A percentile compares a stretch with the other conserved stretches of the same genome.
Evolutionary conservation across 1,140 invertebrate genomes (phyloP).

Genomic region (Drosophila micromelanica): DNA sequence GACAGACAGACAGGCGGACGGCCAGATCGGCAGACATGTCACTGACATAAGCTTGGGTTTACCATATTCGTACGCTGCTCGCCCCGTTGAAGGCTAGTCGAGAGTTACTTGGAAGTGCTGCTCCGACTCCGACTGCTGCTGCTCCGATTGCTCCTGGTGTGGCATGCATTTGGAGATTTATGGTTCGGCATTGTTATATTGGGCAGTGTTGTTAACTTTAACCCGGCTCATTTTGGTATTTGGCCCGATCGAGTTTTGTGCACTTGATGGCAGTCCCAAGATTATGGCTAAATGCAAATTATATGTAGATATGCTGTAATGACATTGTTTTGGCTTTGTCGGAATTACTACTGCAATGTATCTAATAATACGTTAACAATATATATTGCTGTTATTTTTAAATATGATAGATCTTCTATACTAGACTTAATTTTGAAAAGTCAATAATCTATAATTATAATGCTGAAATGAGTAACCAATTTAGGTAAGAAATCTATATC

Average conservation of each 20-base stretch:
- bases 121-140: conserved; percentile 17
- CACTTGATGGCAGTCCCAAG: conserved; percentile 53
- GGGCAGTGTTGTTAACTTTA: conserved; percentile 76
- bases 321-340: conserved; percentile 46
- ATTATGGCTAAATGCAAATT: conserved; percentile 71
- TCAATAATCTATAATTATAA: no score
- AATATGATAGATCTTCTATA: no score
- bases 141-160: conserved; percentile 55
- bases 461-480: no score
- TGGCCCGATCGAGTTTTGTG: conserved; percentile 39
- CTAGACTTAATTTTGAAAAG: no score
- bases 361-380: no score
- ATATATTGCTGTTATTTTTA: no score
- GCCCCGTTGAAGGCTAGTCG: conserved; percentile 72
- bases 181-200: conserved; percentile 78
- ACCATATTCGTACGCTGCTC: conserved; percentile 60
- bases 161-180: conserved; percentile 81
- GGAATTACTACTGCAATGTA: no score
- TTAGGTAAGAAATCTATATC: no score
- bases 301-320: conserved; percentile 72
- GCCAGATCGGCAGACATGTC: conserved; percentile 69
- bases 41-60: conserved; percentile 81
- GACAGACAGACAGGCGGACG: conserved; percentile 31
- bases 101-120: conserved; percentile 78
- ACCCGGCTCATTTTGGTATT: conserved; percentile 62